Percentiles rank a stretch among this genome's conserved stretches.
Evolutionary conservation across 1,140 invertebrate species (phyloP).

Genomic region (Acyrthosiphon pisum): DNA sequence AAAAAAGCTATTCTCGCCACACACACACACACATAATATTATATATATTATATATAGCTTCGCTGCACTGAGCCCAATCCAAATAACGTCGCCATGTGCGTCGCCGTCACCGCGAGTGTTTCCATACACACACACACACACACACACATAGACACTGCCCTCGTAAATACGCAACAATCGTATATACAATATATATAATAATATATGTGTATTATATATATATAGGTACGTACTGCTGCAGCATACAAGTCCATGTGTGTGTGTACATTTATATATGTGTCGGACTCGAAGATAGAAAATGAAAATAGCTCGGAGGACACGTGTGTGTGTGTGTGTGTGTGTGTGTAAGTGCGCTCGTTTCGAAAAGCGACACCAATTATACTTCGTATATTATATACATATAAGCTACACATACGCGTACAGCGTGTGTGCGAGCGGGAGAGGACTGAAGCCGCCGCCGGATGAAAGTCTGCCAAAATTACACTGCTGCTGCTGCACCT

Average conservation of each 20-base stretch:
- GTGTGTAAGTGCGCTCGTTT: background rate
- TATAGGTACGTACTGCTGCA: background rate
- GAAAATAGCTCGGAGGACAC: conserved; percentile 38
- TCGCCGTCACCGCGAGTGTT: conserved; percentile 6
- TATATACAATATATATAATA: background rate
- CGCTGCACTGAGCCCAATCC: background rate
- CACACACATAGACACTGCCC: background rate
- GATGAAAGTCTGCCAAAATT: conserved; percentile 47
- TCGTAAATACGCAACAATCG: background rate
- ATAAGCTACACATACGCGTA: background rate
- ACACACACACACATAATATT: background rate
- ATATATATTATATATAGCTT: conserved; percentile 22
- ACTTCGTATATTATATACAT: background rate
- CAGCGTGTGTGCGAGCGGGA: background rate
- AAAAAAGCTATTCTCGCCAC: background rate
- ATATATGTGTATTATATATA: background rate
- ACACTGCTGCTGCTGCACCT: background rate
- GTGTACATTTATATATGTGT: background rate
- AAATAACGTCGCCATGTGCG: conserved; percentile 14
- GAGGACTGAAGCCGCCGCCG: background rate
- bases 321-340: background rate
- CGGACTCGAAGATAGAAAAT: conserved; percentile 18
- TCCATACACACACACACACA: background rate
- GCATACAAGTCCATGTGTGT: too few relatives aligned
- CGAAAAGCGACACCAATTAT: conserved; percentile 35